phyloP scores from a whole-genome alignment of 2,888 invertebrate genomes.

The Scaptomyza parva region DNA sequence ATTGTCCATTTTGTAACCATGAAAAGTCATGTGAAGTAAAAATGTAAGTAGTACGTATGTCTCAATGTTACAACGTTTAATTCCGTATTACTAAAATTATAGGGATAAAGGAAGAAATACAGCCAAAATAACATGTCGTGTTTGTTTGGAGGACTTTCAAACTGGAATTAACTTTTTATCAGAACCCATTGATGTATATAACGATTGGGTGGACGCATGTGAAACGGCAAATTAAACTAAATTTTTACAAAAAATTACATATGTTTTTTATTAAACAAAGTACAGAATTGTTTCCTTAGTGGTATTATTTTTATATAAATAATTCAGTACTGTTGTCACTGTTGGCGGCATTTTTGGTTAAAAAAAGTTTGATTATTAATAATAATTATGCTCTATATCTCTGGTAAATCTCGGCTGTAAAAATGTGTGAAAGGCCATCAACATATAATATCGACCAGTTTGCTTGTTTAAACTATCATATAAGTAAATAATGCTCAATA shows the following conservation, averaged over 20 bases:
- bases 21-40: conserved; percentile 99
- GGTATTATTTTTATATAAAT: not conserved
- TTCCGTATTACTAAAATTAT: not conserved
- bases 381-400: too few relatives aligned
- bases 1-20: conserved; percentile 99
- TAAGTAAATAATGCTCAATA: too few relatives aligned
- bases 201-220: conserved; percentile 99
- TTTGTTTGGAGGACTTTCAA: conserved; percentile 98
- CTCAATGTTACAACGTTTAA: not conserved
- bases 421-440: too few relatives aligned
- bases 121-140: conserved; percentile 96
- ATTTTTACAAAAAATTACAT: not conserved
- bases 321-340: not conserved
- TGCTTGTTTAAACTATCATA: too few relatives aligned
- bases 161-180: conserved; percentile 98
- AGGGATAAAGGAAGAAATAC: conserved; percentile 98
- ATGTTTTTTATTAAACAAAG: conserved; percentile 1
- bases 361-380: too few relatives aligned
- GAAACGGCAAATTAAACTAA: conserved; percentile 93
- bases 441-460: too few relatives aligned
- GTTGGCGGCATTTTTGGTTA: too few relatives aligned
- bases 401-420: too few relatives aligned
- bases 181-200: conserved; percentile 99
- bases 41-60: conserved; percentile 89
- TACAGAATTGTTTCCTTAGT: not conserved